phyloP scores from a whole-genome alignment of 1,140 invertebrate species.

The Pomacea maculata region DNA sequence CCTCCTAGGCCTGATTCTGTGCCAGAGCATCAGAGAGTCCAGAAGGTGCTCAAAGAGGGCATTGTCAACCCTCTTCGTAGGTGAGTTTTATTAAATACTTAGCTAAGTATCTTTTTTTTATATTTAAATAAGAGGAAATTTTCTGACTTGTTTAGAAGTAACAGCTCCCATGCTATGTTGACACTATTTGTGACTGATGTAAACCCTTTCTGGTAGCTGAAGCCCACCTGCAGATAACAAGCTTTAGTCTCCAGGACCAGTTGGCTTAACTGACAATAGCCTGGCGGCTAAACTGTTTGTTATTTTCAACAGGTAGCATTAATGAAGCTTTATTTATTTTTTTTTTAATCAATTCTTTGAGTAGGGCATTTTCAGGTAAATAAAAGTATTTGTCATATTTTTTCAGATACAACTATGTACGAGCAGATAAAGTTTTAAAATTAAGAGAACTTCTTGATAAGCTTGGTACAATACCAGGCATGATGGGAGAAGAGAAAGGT shows the following conservation, averaged over 20 bases:
- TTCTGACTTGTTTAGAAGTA: no score
- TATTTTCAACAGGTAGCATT: no score
- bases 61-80: slow-evolving; percentile 94
- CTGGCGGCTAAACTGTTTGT: no score
- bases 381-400: background rate
- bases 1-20: slow-evolving; percentile 79
- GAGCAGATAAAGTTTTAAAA: slow-evolving; percentile 95
- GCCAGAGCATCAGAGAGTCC: slow-evolving; percentile 84
- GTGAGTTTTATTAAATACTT: slow-evolving; percentile 46
- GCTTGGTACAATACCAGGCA: slow-evolving; percentile 85
- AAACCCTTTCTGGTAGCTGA: no score
- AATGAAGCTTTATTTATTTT: no score
- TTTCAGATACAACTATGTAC: slow-evolving; percentile 81
- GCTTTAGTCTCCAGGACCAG: no score
- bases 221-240: no score
- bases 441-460: slow-evolving; percentile 86
- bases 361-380: background rate
- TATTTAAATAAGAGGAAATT: background rate
- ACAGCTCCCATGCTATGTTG: no score
- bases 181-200: no score
- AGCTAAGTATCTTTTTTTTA: background rate
- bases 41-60: slow-evolving; percentile 88
- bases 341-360: background rate
- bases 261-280: no score
- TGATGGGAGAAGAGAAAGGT: slow-evolving; percentile 92